These are phyloP conservation scores for Eupithecia abbreviata DNA, from an alignment of 2,888 invertebrate genomes.

Conservation along the genomic window DNA sequence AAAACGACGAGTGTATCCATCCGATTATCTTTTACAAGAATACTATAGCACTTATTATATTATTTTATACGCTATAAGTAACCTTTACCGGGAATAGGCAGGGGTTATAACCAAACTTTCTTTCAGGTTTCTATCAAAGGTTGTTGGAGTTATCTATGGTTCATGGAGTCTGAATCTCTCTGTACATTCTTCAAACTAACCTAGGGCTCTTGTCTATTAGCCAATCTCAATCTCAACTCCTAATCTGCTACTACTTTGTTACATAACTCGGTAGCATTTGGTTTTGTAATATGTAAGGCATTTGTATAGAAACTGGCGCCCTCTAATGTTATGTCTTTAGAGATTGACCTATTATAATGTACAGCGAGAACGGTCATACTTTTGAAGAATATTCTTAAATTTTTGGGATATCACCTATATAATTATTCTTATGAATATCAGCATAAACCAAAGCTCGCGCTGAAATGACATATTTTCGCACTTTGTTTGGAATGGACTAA, in stretches of 20 bases:
- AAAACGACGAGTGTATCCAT: too few species aligned
- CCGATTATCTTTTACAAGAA: too few species aligned
- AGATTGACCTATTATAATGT: neutral
- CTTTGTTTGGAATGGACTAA: neutral
- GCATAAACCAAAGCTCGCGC: neutral
- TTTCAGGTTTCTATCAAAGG: conserved; percentile 3
- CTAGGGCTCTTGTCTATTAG: neutral
- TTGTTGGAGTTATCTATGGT: neutral
- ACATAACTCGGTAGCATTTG: neutral
- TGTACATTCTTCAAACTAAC: conserved; percentile 9
- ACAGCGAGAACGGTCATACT: neutral
- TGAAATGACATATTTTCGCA: neutral
- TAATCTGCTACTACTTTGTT: neutral
- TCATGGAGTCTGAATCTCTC: neutral
- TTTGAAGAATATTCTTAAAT: neutral
- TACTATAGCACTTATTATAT: neutral
- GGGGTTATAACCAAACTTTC: neutral
- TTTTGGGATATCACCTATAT: neutral
- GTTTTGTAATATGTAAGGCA: neutral
- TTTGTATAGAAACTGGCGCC: neutral
- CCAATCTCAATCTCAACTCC: conserved; percentile 5
- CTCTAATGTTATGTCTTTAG: neutral
- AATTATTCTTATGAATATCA: neutral
- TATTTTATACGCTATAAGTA: neutral
- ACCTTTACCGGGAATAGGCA: neutral